Percentiles rank a stretch among this genome's conserved stretches.
Evolutionary conservation across 2,888 invertebrate species (phyloP).

Genomic region (Agrochola lychnidis): DNA sequence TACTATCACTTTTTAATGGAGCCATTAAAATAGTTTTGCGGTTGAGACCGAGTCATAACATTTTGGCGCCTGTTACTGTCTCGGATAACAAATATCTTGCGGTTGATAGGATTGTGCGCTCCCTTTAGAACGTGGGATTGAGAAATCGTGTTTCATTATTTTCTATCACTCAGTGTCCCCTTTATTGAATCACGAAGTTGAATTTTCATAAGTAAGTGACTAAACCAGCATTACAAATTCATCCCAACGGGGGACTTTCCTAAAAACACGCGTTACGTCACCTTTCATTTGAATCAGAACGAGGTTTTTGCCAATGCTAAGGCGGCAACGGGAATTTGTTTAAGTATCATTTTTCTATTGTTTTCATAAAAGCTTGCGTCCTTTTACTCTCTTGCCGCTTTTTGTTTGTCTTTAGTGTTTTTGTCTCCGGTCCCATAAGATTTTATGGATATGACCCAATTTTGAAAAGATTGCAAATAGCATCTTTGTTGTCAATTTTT

Average conservation of each 20-base stretch:
- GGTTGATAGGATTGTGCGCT: constrained; percentile 78
- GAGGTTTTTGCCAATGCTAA: constrained; percentile 71
- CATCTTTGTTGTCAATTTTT: constrained; percentile 14
- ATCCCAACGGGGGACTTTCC: constrained; percentile 44
- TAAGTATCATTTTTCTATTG: constrained; percentile 83
- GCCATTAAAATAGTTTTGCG: constrained; percentile 87
- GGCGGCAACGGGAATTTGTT: constrained; percentile 74
- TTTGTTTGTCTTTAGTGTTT: constrained; percentile 73
- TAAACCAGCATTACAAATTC: constrained; percentile 70
- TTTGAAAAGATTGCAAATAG: constrained; percentile 4
- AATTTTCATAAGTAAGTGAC: constrained; percentile 72
- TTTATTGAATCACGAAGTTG: constrained; percentile 69
- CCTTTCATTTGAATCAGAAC: constrained; percentile 63
- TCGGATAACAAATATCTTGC: constrained; percentile 83
- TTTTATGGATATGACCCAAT: constrained; percentile 67
- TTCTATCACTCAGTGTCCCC: constrained; percentile 73
- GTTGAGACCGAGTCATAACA: constrained; percentile 81
- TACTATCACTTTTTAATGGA: constrained; percentile 88
- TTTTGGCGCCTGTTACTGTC: constrained; percentile 82
- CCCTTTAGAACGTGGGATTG: constrained; percentile 73
- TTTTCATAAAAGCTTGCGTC: constrained; percentile 74
- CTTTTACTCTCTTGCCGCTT: constrained; percentile 76
- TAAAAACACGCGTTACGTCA: constrained; percentile 56
- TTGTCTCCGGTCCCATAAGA: constrained; percentile 66
- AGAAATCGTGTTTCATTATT: constrained; percentile 80